phyloP scores from a whole-genome alignment of 2,888 invertebrate species.

The Drosophila demipolita region DNA sequence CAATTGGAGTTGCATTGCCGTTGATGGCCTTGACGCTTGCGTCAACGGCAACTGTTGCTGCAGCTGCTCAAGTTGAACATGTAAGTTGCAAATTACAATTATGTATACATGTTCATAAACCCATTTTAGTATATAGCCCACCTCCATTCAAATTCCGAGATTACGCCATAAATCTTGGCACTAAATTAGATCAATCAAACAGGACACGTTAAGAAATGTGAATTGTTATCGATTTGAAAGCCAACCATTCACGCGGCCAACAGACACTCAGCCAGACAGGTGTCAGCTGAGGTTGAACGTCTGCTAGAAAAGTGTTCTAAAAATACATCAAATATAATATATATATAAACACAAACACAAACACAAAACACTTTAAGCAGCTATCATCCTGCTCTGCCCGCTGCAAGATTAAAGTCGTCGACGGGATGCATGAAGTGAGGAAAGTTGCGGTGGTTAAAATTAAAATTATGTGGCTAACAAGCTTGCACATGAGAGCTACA shows the following conservation, averaged over 20 bases:
- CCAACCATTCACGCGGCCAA: conserved; percentile 26
- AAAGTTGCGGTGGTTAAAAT: conserved; percentile 44
- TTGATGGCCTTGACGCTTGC: conserved; percentile 53
- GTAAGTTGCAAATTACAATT: conserved; percentile 58
- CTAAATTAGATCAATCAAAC: conserved; percentile 72
- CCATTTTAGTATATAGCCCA: background rate
- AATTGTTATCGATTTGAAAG: conserved; percentile 65
- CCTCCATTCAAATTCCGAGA: conserved; percentile 24
- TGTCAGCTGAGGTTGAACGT: conserved; percentile 42
- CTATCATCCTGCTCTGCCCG: conserved; percentile 10
- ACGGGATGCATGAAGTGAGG: conserved; percentile 16
- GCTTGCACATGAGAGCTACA: background rate
- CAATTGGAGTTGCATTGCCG: conserved; percentile 18
- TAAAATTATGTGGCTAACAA: conserved; percentile 20
- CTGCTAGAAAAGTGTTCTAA: conserved; percentile 59
- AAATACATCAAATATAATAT: conserved; percentile 74
- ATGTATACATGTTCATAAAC: background rate
- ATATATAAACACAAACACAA: conserved; percentile 52
- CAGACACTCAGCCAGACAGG: conserved; percentile 52
- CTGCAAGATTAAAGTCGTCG: conserved; percentile 35
- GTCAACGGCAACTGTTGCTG: conserved; percentile 73
- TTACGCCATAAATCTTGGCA: conserved; percentile 62
- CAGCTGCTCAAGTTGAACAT: conserved; percentile 50
- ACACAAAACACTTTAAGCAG: background rate
- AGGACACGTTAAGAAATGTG: conserved; percentile 37